phyloP scores from a whole-genome alignment of 2,888 invertebrate genomes.

The Glyphotaelius pellucidus region DNA sequence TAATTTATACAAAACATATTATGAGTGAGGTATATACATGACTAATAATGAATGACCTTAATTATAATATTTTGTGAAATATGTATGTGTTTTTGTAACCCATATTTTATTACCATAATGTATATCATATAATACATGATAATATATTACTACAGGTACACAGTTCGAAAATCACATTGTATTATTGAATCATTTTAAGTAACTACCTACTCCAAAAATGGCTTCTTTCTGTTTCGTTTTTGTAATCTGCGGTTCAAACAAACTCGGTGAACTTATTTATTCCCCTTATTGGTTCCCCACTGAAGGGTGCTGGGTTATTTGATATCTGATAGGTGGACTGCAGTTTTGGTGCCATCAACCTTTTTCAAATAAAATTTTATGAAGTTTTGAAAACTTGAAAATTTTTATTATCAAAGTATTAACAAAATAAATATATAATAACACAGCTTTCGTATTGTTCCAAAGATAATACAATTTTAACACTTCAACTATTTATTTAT shows the following conservation, averaged over 20 bases:
- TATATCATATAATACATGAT: too few species aligned
- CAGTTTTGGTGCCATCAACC: background rate
- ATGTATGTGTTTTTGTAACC: too few species aligned
- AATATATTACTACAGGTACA: too few species aligned
- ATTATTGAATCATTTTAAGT: too few species aligned
- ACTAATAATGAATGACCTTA: too few species aligned
- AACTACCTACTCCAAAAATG: background rate
- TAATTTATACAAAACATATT: too few species aligned
- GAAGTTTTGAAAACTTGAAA: background rate
- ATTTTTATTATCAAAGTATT: background rate
- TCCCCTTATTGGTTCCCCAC: background rate
- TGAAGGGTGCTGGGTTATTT: background rate
- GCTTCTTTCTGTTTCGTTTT: background rate
- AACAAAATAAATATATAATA: background rate
- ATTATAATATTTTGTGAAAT: too few species aligned
- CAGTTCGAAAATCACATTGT: too few species aligned
- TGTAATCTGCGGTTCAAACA: background rate
- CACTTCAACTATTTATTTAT: background rate
- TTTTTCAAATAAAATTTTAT: background rate
- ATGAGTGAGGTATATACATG: too few species aligned
- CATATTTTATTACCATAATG: too few species aligned
- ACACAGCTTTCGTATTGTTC: background rate
- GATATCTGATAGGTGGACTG: slow-evolving; percentile 4
- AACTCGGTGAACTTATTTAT: background rate
- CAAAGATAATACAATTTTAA: background rate